Evolutionary conservation across 2,113 vertebrate genomes (phyloP).

Genomic region (Ardeotis arabs): DNA sequence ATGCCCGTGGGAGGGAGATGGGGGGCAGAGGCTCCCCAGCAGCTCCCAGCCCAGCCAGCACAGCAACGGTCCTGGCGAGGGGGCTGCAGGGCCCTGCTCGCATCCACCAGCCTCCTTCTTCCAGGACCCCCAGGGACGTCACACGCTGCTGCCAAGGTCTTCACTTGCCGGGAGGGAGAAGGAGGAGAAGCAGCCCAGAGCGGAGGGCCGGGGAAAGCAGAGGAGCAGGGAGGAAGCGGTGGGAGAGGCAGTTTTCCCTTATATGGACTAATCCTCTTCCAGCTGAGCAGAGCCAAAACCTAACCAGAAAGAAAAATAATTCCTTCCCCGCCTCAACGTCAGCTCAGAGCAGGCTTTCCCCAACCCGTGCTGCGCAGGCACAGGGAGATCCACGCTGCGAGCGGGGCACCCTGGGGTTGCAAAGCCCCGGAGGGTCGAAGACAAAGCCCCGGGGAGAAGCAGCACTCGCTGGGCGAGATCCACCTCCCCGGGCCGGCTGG

Average conservation of each 20-base stretch:
- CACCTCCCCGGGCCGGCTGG: neutral
- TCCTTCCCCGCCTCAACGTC: neutral
- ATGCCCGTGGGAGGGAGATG: neutral
- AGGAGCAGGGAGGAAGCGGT: neutral
- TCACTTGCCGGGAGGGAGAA: neutral
- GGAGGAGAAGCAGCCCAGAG: neutral
- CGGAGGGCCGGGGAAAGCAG: neutral
- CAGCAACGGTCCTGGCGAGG: rapidly evolving
- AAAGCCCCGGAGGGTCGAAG: neutral
- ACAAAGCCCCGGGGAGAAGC: neutral
- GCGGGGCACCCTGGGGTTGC: neutral
- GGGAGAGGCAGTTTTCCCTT: conserved; percentile 64
- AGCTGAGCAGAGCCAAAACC: conserved; percentile 36
- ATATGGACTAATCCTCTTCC: conserved; percentile 69
- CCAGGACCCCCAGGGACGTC: neutral
- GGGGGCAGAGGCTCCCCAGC: neutral
- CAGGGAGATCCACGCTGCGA: neutral
- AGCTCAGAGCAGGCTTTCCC: neutral
- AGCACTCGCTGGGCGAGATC: rapidly evolving
- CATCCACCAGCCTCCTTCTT: neutral
- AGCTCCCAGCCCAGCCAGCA: neutral
- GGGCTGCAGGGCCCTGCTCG: neutral
- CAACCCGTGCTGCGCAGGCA: neutral
- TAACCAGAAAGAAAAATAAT: conserved; percentile 41
- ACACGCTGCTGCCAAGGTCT: neutral